Base-by-base conservation (phyloP, 2,797 vertebrate species). In the Todus mexicanus region DNA sequence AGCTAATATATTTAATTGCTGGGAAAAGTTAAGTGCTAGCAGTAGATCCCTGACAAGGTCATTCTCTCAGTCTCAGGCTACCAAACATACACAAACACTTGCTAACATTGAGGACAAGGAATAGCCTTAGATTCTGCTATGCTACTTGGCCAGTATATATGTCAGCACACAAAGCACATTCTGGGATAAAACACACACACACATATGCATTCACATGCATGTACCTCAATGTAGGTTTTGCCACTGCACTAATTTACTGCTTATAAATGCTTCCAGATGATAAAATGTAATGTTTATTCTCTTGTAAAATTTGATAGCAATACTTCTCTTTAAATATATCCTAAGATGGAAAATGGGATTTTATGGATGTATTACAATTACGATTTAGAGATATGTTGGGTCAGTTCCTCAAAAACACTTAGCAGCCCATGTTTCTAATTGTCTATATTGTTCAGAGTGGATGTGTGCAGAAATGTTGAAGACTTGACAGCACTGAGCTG, bases 201-300 rank as follows among this genome's bases (percentile, higher is more conserved):
- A 14, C 23, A 37, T 2, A 3, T 10, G 18, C 2, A 40, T 40
- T n/a, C 22, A 13, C 42, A 45, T n/a, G 15, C 61, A 57, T 0
- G 2, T 8, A 14, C 3, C 21, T 48, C 45, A 83, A 1, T 21
- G 11, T 69, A 27, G 3, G 1, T 69, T 75, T 20, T 69, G 22
- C 23, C 60, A 25, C 60, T 57, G 25, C 54, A 10, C 17, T 37
- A 11, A 4, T 69, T 66, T 20, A 23, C 26, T 87, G 57, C 29
- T 65, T 33, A 12, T 43, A 48, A 45, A 53, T 53, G 51, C 51
- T 50, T 31, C 12, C 33, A 66, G 33, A 18, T 37, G 7, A 71
- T 23, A 65, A 78, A 70, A 76, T 29, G 1, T 11, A 29, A 20
- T 21, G 22, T 2, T 60, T 80, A 23, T 71, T 43, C 11, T 70